Base-by-base conservation (phyloP, 2,113 vertebrate species). In the Tyto alba region DNA sequence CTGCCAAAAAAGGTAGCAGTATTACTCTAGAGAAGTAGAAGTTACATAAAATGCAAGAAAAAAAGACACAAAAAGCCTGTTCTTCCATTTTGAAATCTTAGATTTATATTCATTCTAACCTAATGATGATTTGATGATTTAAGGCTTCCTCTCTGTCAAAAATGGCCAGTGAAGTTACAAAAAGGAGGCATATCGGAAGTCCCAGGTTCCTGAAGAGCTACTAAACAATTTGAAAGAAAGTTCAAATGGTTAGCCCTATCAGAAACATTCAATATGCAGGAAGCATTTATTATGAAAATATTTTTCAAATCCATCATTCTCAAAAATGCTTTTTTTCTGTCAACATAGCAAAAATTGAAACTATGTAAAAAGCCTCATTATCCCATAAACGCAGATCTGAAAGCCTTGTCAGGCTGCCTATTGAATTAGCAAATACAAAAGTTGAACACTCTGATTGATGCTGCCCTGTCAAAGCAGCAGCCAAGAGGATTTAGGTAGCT, bases 401-500 rank as follows among this genome's bases (percentile, higher is more conserved):
- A 96, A 96, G 60, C 56, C 76, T 95, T 95, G 96, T 97, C 91
- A 94, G 86, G 56, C 88, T 91, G 90, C 79, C 86, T 97, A 96
- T 95, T 96, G 89, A 97, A 96, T 97, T 97, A 96, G 40, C 64
- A 96, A 96, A 96, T 48, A 96, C 93, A 97, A 96, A 96, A 97
- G 84, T 75, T 68, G 83, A 96, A 80, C 76, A 8, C 29, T 94
- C 94, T 93, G 85, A 98, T 97, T 97, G 95, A 96, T 97, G 92
- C 62, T 94, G 92, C 76, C 87, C 93, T 97, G 83, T 83, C 95
- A 97, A 73, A 98, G 57, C 93, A 90, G 94, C 95, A 97, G 91
- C 97, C 96, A 96, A 96, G 94, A 93, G 89, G 94, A 96, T 97
- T 96, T 98, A 95, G 77, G 81, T 96, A 96, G 97, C 90, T 97